A percentile compares a stretch with the other conserved stretches of the same genome.
Evolutionary conservation across 2,113 vertebrate genomes (phyloP).

Genomic region (Forbesichthys agassizii): DNA sequence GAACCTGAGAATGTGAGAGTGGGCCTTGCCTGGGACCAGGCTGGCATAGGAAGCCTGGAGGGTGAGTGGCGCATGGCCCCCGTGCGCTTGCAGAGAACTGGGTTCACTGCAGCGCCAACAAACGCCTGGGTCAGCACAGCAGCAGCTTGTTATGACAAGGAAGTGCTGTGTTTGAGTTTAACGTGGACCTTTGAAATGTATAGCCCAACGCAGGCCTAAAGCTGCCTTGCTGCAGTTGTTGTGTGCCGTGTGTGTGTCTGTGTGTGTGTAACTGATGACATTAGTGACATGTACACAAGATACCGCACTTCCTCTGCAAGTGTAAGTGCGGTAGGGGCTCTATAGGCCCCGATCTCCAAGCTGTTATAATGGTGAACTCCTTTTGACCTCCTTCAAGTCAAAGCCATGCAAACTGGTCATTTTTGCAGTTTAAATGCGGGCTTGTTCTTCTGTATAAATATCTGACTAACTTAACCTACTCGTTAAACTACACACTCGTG

Average conservation of each 20-base stretch:
- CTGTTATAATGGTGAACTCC: constrained; percentile 6
- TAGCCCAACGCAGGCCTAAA: constrained; percentile 47
- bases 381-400: background rate
- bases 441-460: no score
- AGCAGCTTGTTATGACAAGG: constrained; percentile 70
- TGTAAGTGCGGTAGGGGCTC: constrained; percentile 14
- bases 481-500: no score
- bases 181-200: constrained; percentile 73
- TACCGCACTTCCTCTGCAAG: background rate
- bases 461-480: no score
- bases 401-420: no score
- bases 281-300: no score
- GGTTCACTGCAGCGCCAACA: constrained; percentile 69
- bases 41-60: constrained; percentile 56
- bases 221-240: constrained; percentile 50
- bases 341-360: constrained; percentile 10
- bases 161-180: constrained; percentile 73
- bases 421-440: no score
- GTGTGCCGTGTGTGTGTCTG: constrained; percentile 17
- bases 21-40: constrained; percentile 13
- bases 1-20: constrained; percentile 41
- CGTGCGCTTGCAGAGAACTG: constrained; percentile 45
- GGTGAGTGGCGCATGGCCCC: background rate
- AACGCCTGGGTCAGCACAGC: constrained; percentile 55
- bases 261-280: constrained; percentile 14